Evolutionary conservation across 2,113 vertebrate genomes (phyloP).

Genomic region (Siphamia tubifer): DNA sequence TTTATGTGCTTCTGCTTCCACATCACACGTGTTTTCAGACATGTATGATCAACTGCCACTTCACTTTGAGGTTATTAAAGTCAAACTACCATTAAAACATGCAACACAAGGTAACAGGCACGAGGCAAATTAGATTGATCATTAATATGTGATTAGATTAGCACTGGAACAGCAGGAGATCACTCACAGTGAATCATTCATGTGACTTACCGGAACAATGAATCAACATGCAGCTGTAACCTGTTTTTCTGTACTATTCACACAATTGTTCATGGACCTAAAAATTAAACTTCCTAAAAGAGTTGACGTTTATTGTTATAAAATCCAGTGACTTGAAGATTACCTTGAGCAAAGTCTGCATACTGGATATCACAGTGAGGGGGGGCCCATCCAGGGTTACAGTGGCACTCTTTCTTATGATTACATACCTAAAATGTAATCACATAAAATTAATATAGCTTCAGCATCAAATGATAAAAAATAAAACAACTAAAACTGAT

Average conservation of each 20-base stretch:
- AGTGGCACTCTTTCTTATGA: conserved; percentile 86
- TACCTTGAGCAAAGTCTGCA: conserved; percentile 69
- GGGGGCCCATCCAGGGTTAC: conserved; percentile 83
- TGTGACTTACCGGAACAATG: conserved; percentile 11
- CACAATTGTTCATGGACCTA: too few species aligned
- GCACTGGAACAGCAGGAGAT: background rate
- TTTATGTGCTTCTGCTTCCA: too few species aligned
- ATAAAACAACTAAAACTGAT: background rate
- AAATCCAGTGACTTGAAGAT: background rate
- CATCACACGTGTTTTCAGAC: too few species aligned
- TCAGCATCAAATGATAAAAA: background rate
- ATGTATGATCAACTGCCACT: too few species aligned
- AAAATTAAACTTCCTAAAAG: background rate
- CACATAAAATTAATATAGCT: background rate
- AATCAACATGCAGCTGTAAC: conserved; percentile 1
- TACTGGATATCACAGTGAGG: conserved; percentile 80
- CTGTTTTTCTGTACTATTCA: background rate
- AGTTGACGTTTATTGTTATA: background rate
- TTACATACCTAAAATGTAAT: conserved; percentile 84
- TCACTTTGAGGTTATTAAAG: too few species aligned
- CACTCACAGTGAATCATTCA: conserved; percentile 19
- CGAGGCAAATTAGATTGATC: background rate
- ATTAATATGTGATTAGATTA: background rate
- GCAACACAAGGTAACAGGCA: background rate
- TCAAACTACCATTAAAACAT: background rate